These are phyloP conservation scores for Lepas anatifera DNA, from an alignment of 2,888 invertebrate species.

Conservation along the genomic window DNA sequence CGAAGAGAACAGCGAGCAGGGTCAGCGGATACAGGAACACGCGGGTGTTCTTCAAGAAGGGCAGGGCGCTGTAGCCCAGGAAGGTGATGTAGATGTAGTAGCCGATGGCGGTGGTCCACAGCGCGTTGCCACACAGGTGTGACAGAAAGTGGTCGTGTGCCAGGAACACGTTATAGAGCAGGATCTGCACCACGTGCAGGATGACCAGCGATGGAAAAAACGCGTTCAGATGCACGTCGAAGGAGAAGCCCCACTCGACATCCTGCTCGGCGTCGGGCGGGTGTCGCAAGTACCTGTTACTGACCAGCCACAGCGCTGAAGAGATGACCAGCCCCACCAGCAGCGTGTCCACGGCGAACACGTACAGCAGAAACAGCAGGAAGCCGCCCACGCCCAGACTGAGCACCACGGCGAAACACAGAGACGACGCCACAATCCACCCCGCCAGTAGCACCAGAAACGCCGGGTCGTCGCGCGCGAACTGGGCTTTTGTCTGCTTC, in stretches of 20 bases:
- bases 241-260: slow-evolving; percentile 96
- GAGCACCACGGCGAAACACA: slow-evolving; percentile 71
- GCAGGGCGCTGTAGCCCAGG: slow-evolving; percentile 73
- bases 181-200: slow-evolving; percentile 80
- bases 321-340: slow-evolving; percentile 74
- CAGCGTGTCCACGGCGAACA: slow-evolving; percentile 89
- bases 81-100: slow-evolving; percentile 97
- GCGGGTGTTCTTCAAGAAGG: slow-evolving; percentile 72
- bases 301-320: slow-evolving; percentile 71
- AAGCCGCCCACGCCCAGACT: slow-evolving; percentile 54
- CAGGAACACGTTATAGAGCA: slow-evolving; percentile 76
- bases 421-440: slow-evolving; percentile 82
- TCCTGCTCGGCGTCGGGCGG: slow-evolving; percentile 55
- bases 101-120: slow-evolving; percentile 79
- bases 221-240: slow-evolving; percentile 88
- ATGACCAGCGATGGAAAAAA: slow-evolving; percentile 93
- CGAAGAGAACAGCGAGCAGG: slow-evolving; percentile 57
- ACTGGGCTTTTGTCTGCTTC: slow-evolving; percentile 97
- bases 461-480: slow-evolving; percentile 97
- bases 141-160: too few relatives aligned
- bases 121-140: slow-evolving; percentile 73
- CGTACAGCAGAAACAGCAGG: slow-evolving; percentile 73
- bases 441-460: slow-evolving; percentile 82
- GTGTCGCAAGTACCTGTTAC: slow-evolving; percentile 62
- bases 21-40: slow-evolving; percentile 74